A percentile compares a stretch with the other conserved stretches of the same genome.
These are phyloP conservation scores for Willowsia nigromaculata DNA, from an alignment of 2,888 invertebrate species.

Conservation along the genomic window DNA sequence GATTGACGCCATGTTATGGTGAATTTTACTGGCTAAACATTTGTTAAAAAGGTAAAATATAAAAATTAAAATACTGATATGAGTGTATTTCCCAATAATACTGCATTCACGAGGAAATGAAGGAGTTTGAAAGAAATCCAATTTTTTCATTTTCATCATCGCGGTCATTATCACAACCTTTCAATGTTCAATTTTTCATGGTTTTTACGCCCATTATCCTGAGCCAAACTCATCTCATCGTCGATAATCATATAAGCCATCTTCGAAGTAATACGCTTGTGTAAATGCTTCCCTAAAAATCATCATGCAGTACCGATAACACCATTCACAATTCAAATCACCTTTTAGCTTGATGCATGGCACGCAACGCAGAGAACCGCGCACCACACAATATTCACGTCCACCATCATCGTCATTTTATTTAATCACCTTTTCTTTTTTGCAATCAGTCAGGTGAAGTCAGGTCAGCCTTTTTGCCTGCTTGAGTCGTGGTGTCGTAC, in stretches of 20 bases:
- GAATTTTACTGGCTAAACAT: too few species aligned
- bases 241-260: conserved; percentile 16
- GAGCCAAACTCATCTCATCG: conserved; percentile 29
- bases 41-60: too few species aligned
- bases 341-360: conserved; percentile 20
- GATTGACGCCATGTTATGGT: too few species aligned
- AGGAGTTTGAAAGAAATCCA: too few species aligned
- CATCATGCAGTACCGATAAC: not conserved
- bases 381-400: conserved; percentile 4
- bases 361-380: conserved; percentile 1
- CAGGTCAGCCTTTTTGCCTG: conserved; percentile 45
- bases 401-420: conserved; percentile 59
- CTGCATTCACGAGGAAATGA: not conserved
- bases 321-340: conserved; percentile 36
- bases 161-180: conserved; percentile 65
- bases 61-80: too few species aligned
- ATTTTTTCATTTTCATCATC: conserved; percentile 6
- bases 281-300: conserved; percentile 32
- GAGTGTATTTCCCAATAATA: conserved; percentile 20
- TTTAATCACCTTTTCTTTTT: conserved; percentile 59
- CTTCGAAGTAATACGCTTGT: not conserved
- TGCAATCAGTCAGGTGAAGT: conserved; percentile 51
- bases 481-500: conserved; percentile 26
- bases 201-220: conserved; percentile 60
- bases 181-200: conserved; percentile 50